Evolutionary conservation across 2,888 invertebrate genomes (phyloP).

Genomic region (Drosophila paracracens): DNA sequence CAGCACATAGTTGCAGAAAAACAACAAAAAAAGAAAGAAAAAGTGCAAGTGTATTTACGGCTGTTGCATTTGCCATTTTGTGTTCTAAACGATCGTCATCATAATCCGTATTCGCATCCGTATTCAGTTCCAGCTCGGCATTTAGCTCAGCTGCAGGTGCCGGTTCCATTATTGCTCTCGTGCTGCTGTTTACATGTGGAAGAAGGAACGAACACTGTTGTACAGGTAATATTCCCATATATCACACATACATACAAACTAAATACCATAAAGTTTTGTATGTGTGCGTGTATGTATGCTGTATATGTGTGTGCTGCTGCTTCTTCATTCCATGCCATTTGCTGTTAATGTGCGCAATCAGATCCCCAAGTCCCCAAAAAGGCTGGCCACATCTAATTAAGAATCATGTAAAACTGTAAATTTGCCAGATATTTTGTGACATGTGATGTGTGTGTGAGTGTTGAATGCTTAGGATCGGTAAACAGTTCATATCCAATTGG

Average conservation of each 20-base stretch:
- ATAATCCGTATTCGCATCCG: neutral
- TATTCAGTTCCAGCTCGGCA: conserved; percentile 31
- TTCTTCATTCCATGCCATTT: conserved; percentile 40
- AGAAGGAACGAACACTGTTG: conserved; percentile 29
- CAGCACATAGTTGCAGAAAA: conserved; percentile 39
- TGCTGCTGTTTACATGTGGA: conserved; percentile 57
- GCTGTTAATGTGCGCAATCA: conserved; percentile 26
- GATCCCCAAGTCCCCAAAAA: conserved; percentile 17
- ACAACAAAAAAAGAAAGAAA: conserved; percentile 5
- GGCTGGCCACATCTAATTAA: conserved; percentile 20
- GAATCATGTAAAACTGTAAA: neutral
- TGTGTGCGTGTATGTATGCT: conserved; percentile 17
- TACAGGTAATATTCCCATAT: conserved; percentile 59
- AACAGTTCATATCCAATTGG: neutral
- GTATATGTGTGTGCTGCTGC: conserved; percentile 12
- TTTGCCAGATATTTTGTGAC: neutral
- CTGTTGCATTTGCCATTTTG: conserved; percentile 33
- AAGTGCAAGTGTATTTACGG: conserved; percentile 43
- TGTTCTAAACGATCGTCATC: conserved; percentile 18
- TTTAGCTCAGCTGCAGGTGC: conserved; percentile 53
- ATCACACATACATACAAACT: conserved; percentile 24
- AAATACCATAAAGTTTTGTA: conserved; percentile 2
- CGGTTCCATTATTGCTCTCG: conserved; percentile 34
- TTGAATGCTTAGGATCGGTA: neutral
- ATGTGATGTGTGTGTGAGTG: neutral